phyloP scores from a whole-genome alignment of 2,797 vertebrate genomes.

The Gallinago solitaria region DNA sequence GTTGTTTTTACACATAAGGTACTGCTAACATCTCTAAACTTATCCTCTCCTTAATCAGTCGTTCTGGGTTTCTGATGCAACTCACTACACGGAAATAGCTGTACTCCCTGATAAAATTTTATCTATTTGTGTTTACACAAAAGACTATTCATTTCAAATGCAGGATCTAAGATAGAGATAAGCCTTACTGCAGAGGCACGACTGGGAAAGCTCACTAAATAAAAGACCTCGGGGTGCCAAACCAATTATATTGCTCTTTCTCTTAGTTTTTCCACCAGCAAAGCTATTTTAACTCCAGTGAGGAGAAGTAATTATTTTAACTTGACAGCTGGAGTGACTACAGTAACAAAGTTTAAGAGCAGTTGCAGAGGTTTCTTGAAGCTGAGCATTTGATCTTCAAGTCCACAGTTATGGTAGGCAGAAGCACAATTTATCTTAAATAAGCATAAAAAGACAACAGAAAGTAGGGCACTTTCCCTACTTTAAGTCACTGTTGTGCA shows the following conservation, averaged over 20 bases:
- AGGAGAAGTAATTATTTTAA: conserved; percentile 54
- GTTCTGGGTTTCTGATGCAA: neutral
- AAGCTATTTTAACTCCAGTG: conserved; percentile 28
- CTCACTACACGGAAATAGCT: neutral
- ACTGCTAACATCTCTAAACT: neutral
- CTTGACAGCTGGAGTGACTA: conserved; percentile 33
- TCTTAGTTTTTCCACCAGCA: conserved; percentile 20
- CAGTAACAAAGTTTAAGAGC: conserved; percentile 48
- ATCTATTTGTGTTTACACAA: conserved; percentile 53
- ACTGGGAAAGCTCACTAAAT: neutral
- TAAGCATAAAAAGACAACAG: neutral
- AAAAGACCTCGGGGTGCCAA: neutral
- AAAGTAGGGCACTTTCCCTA: neutral
- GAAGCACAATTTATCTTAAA: neutral
- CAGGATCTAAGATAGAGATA: neutral
- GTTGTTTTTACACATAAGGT: neutral
- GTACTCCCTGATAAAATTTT: neutral
- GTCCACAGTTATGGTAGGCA: neutral
- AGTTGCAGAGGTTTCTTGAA: neutral
- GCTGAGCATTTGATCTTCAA: neutral
- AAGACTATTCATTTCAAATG: neutral
- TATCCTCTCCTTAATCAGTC: neutral
- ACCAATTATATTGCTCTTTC: conserved; percentile 20
- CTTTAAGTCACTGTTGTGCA: neutral
- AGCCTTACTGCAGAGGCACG: neutral